Percentiles rank a stretch among this genome's conserved stretches.
phyloP scores from a whole-genome alignment of 2,888 invertebrate genomes.

The Pandemis heparana region DNA sequence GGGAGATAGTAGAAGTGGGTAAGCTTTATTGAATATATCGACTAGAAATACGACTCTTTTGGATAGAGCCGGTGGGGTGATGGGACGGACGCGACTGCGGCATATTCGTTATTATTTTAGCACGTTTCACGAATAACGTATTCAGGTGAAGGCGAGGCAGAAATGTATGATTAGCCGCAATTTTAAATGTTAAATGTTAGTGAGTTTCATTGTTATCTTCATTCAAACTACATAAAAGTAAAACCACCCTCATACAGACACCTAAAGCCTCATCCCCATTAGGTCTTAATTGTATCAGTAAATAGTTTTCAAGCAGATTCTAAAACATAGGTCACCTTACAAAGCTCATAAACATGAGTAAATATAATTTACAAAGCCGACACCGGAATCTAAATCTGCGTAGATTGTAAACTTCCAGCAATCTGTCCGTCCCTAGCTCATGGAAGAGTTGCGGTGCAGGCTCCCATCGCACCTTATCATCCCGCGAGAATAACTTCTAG shows the following conservation, averaged over 20 bases:
- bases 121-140: background rate
- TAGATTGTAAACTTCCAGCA: constrained; percentile 37
- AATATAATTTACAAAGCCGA: constrained; percentile 1
- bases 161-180: too few species aligned
- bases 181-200: too few species aligned
- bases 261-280: too few species aligned
- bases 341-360: background rate
- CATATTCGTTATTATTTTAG: background rate
- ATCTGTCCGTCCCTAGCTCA: constrained; percentile 36
- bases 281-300: background rate
- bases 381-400: constrained; percentile 18
- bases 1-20: constrained; percentile 55
- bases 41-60: constrained; percentile 37
- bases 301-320: background rate
- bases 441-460: constrained; percentile 25
- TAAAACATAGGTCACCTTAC: background rate
- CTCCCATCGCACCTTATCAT: constrained; percentile 71
- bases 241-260: too few species aligned
- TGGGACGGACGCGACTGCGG: background rate
- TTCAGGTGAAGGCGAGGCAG: too few species aligned
- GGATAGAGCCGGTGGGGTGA: background rate
- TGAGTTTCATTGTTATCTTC: too few species aligned
- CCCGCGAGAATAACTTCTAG: constrained; percentile 82
- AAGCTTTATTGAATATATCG: constrained; percentile 59
- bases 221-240: too few species aligned